Base-by-base conservation (phyloP, 2,113 vertebrate species). In the Mungos mungo region DNA sequence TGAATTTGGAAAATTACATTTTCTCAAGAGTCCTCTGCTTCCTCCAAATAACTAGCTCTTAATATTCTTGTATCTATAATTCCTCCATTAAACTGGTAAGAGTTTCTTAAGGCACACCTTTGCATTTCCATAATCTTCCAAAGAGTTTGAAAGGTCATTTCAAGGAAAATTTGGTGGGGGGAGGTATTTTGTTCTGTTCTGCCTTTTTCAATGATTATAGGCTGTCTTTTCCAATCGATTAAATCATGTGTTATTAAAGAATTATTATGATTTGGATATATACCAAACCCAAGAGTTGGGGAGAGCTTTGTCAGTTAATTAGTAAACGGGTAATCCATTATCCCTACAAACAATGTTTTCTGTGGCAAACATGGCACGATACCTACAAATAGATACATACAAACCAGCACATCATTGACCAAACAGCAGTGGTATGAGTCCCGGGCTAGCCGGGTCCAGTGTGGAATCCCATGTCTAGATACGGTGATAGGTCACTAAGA, bases 401-500 rank as follows among this genome's bases (percentile, higher is more conserved):
- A 81, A 81, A 18, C 4, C 41, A 65, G 38, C 21, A 29, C 11
- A 41, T 4, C 19, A 12, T 23, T 8, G n/a, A 21, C 2, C 2
- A 2, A 3, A 23, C 14, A 47, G 45, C 6, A 52, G 15, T 3
- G 7, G 3, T 16, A 7, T 3, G n/a, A 41, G 10, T 18, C 18
- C 19, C 18, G 11, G 41, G 14, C 13, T 47, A 23, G 47, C 3
- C 35, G 12, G 31, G 47, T 47, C 11, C 29, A 1, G 11, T 19
- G 7, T 47, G 60, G 29, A 41, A 57, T 35, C 35, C 15, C 71
- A 14, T 2, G 15, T 69, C 47, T 31, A 69, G 82, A 77, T 4
- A 2, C 15, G 14, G 18, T 3, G 7, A 10, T 2, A 3, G 14
- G 29, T 52, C 5, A 9, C 9, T 0, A 0, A 5, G n/a, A 77